Conservation (phyloP, 2,113 vertebrate genomes). For the Lepus americanus region DNA sequence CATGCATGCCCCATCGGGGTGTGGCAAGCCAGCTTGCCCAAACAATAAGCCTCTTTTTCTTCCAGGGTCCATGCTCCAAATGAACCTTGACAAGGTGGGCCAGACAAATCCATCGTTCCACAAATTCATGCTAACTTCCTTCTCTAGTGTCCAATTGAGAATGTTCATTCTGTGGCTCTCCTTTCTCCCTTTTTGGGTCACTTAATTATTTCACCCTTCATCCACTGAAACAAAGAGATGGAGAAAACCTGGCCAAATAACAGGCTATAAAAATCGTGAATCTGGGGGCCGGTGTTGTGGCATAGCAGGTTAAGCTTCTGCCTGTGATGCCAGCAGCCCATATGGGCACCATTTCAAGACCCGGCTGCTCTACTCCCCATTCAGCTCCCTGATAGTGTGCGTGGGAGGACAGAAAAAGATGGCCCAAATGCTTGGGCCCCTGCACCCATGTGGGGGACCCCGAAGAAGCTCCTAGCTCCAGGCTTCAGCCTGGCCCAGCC, state of each 20-base stretch:
- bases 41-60: background rate
- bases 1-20: background rate
- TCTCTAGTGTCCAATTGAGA: background rate
- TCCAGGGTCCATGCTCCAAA: background rate
- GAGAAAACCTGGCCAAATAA: background rate
- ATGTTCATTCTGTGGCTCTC: background rate
- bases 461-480: no score
- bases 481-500: no score
- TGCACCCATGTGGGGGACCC: no score
- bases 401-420: no score
- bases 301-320: no score
- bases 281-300: background rate
- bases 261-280: background rate
- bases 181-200: background rate
- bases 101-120: background rate
- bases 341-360: no score
- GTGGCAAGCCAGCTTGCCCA: background rate
- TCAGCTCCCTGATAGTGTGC: no score
- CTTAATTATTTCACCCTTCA: constrained; percentile 28
- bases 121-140: background rate
- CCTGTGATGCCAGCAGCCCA: no score
- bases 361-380: no score
- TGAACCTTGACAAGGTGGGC: background rate
- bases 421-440: no score
- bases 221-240: background rate